Evolutionary conservation across 2,113 vertebrate genomes (phyloP).

Genomic region (Tychaedon coryphoeus): DNA sequence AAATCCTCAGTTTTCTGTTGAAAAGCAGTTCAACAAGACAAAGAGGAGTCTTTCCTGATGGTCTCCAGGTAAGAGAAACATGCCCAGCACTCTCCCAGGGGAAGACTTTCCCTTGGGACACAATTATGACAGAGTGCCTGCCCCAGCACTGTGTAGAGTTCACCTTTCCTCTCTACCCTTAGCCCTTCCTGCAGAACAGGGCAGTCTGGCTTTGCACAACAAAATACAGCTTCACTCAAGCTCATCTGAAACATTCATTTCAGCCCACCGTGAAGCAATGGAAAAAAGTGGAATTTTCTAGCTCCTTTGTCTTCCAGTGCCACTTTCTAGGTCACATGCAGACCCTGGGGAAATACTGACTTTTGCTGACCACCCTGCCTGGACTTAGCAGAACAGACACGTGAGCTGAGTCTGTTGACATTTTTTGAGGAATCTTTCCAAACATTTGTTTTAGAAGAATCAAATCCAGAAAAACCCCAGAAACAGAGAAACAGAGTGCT

Average conservation of each 20-base stretch:
- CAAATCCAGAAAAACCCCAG: neutral
- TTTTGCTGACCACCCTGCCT: neutral
- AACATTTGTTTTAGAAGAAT: neutral
- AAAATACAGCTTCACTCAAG: neutral
- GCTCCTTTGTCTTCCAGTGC: neutral
- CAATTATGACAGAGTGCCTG: neutral
- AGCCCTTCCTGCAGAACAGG: neutral
- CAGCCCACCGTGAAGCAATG: neutral
- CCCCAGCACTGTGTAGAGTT: rapidly evolving
- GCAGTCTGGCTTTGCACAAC: neutral
- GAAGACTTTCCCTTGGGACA: neutral
- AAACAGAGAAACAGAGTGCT: neutral
- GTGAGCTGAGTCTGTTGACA: neutral
- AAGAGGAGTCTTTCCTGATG: neutral
- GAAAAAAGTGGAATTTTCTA: neutral
- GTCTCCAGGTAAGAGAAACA: neutral
- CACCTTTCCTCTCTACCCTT: neutral
- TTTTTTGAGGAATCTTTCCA: neutral
- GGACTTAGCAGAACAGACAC: neutral
- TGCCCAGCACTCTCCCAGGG: neutral
- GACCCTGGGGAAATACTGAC: neutral
- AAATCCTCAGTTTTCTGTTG: neutral
- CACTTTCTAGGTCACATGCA: neutral
- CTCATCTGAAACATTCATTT: neutral
- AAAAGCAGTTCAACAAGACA: neutral